phyloP scores from a whole-genome alignment of 2,888 invertebrate genomes.

The Exephanes ischioxanthus region DNA sequence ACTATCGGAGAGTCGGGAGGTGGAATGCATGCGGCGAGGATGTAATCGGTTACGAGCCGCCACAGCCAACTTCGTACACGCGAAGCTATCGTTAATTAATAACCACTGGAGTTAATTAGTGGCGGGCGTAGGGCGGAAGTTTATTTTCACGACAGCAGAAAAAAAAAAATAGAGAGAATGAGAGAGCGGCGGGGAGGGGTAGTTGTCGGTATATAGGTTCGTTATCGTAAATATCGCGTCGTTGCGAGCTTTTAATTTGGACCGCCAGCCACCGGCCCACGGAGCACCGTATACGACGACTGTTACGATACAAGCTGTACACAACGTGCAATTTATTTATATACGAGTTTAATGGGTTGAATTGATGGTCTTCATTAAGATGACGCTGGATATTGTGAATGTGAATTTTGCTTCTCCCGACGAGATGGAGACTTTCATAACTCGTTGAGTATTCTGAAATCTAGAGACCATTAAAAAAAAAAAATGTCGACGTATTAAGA shows the following conservation, averaged over 20 bases:
- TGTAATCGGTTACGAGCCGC: constrained; percentile 38
- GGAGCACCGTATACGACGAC: constrained; percentile 13
- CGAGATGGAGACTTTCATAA: not conserved
- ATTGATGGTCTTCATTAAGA: constrained; percentile 64
- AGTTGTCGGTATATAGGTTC: constrained; percentile 14
- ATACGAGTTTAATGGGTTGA: constrained; percentile 44
- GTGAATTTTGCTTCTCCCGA: constrained; percentile 5
- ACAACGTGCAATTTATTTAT: constrained; percentile 53
- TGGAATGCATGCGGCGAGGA: constrained; percentile 28
- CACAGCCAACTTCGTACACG: constrained; percentile 19
- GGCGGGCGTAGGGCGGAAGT: constrained; percentile 35
- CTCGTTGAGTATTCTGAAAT: not conserved
- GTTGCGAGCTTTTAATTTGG: constrained; percentile 61
- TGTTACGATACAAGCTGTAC: constrained; percentile 26
- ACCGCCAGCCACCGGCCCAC: constrained; percentile 26
- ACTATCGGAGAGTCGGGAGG: constrained; percentile 27
- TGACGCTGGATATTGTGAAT: not conserved
- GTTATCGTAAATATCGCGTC: constrained; percentile 61
- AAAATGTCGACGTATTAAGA: not conserved
- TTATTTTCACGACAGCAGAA: constrained; percentile 47
- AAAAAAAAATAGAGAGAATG: not conserved
- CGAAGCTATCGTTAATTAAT: constrained; percentile 61
- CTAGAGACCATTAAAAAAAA: too few species aligned
- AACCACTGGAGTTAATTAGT: constrained; percentile 62
- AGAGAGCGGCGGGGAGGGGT: not conserved